Evolutionary conservation across 2,113 vertebrate species (phyloP), one percentile per base, ranked within the genome.

Genomic region (Ondatra zibethicus): DNA sequence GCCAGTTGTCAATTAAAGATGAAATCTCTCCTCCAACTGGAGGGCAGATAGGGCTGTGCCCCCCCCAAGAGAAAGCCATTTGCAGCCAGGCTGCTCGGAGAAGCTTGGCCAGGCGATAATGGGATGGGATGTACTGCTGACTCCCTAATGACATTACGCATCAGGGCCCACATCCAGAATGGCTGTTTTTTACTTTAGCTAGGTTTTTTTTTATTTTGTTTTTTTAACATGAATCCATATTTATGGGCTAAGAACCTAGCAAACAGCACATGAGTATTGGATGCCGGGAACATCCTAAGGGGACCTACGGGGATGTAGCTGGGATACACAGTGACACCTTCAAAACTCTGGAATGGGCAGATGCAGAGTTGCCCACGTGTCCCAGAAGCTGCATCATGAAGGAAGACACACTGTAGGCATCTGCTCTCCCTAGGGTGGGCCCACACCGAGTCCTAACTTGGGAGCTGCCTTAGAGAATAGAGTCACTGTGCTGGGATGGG

Each of bases 1-100:
- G 97, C 98, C 98, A 98, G 97, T 58, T 96, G 97, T 97, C 98
- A 96, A 97, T 98, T 96, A 97, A 96, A 97, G 97, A 63, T 61
- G 94, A 97, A 95, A 82, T 77, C 89, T 96, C 94, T 89, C 88
- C 95, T 97, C 94, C 0, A 66, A 96, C 92, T 23, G 75, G 85
- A 97, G 97, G 1, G 93, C 91, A 97, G 80, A 80, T 36, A 42
- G 94, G 8, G 75, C 95, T 88, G 14, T 0, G 16, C 4, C 96
- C 0, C 58, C 0, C 16, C 88, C 97, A 76, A 68, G 77, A 92
- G 93, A 95, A 93, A 96, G 93, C 47, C 98, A 97, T 98, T 92
- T 27, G 80, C 63, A 96, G 97, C 93, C 91, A 76, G 89, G 93
- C 78, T 90, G 4, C 93, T 93, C 29, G 2, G 93, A 97, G 95